Base-by-base conservation (phyloP, 1,140 invertebrate genomes). In the Drosophila murphyi region DNA sequence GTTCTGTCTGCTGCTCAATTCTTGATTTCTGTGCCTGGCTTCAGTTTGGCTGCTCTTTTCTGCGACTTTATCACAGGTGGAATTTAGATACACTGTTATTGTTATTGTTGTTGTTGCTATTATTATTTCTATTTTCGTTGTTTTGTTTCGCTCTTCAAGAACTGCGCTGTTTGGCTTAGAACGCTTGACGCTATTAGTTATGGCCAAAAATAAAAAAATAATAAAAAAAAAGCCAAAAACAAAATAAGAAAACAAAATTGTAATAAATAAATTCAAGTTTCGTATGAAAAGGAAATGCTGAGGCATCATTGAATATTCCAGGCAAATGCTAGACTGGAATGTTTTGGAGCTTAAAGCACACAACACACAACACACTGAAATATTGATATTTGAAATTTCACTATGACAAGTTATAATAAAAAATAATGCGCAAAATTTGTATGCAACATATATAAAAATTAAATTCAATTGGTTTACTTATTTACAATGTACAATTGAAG, bases 61-160 rank as follows among this genome's bases (percentile, higher is more conserved):
- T 71, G 80, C 81, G 69, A 80, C 76, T 72, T 79, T 80, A 56
- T 73, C 80, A 83, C 81, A 83, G 81, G 81, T 83, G 81, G 74
- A 83, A 82, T 72, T 64, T 28, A 60, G 55, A 45, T 41, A 28
- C 12, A 39, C 43, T 75, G 60, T 71, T 65, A 20, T 64, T 51
- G 34, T 59, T 54, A 5, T 70, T 77, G 34, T 64, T 70, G 8
- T 48, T 63, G 12, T 60, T 72, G 37, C 48, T 20, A 20, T 20
- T 20, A 20, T 20, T 20, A 20, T 2, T 43, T 32, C 20, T 12
- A 20, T 20, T 65, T 31, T 55, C 54, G 7, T 20, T 29, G 35
- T 51, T 32, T 64, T 43, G 8, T 4, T 28, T 8, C 51, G 10
- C 32, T 31, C 31, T 52, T 47, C 34, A 41, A 41, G 41, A 48